These are phyloP conservation scores for Vimba vimba DNA, from an alignment of 2,113 vertebrate genomes.

Conservation along the genomic window DNA sequence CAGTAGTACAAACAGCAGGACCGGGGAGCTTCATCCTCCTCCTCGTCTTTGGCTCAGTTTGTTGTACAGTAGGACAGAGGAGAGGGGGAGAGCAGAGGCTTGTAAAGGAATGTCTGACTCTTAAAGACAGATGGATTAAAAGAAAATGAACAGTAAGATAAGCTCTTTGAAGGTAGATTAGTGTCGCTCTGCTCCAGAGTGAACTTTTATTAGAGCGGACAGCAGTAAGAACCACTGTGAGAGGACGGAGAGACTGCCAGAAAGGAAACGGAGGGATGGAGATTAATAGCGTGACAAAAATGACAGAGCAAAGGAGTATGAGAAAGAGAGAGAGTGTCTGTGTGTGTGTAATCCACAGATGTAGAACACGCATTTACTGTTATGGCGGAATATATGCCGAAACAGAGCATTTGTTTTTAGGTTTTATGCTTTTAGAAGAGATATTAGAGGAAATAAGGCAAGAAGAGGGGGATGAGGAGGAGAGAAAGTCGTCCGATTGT, in stretches of 20 bases:
- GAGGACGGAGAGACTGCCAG: constrained; percentile 28
- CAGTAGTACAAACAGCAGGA: constrained; percentile 54
- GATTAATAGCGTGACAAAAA: constrained; percentile 63
- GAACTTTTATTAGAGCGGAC: constrained; percentile 49
- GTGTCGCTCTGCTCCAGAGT: constrained; percentile 54
- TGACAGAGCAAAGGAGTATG: constrained; percentile 38
- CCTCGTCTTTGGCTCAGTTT: constrained; percentile 56
- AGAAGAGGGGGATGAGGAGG: constrained; percentile 56
- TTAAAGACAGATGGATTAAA: constrained; percentile 29
- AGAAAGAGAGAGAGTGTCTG: neutral
- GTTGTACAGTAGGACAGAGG: constrained; percentile 47
- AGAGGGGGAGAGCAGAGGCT: neutral
- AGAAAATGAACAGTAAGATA: constrained; percentile 45
- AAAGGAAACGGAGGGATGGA: constrained; percentile 42
- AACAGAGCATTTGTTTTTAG: neutral
- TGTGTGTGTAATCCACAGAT: constrained; percentile 13
- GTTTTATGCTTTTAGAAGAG: constrained; percentile 20
- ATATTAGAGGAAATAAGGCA: constrained; percentile 61
- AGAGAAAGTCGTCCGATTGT: constrained; percentile 44
- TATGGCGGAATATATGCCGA: neutral
- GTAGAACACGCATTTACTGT: constrained; percentile 2
- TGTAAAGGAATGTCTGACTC: constrained; percentile 35
- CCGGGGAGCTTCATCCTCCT: constrained; percentile 33
- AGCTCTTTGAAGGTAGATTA: constrained; percentile 64
- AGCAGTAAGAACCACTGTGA: constrained; percentile 13